Evolutionary conservation across 1,140 invertebrate genomes (phyloP).

Genomic region (Onthophagus taurus): DNA sequence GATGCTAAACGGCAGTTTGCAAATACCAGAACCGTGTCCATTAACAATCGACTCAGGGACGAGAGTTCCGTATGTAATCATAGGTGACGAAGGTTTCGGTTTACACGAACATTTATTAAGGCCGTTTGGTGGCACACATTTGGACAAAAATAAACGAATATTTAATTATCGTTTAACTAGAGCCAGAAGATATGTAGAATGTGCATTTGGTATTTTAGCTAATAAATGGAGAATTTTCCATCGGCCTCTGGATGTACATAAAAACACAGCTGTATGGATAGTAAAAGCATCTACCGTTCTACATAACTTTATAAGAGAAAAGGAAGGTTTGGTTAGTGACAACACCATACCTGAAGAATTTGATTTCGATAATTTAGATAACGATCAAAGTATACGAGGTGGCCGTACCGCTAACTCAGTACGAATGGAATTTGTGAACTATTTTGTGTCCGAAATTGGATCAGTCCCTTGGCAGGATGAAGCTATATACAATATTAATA

Average conservation of each 20-base stretch:
- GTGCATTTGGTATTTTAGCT: constrained; percentile 21
- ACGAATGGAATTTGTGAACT: neutral
- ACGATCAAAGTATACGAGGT: neutral
- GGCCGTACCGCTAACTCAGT: neutral
- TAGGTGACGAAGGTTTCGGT: constrained; percentile 38
- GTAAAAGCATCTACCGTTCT: constrained; percentile 21
- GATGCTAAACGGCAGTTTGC: constrained; percentile 16
- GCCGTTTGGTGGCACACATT: constrained; percentile 33
- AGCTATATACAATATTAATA: neutral
- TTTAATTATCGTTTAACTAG: constrained; percentile 36
- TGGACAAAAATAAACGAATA: constrained; percentile 28
- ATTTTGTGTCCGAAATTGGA: neutral
- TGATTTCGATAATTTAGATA: neutral
- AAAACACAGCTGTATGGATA: constrained; percentile 15
- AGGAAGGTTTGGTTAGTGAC: constrained; percentile 14
- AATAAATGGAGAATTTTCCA: constrained; percentile 4
- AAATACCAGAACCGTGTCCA: constrained; percentile 20
- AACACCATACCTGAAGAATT: no score
- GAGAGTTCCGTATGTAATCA: constrained; percentile 26
- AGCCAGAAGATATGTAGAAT: constrained; percentile 35
- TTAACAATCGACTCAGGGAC: constrained; percentile 18
- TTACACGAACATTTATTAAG: constrained; percentile 28
- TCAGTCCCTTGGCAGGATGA: neutral
- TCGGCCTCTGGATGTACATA: neutral
- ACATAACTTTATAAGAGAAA: constrained; percentile 25